These are phyloP conservation scores for Salvelinus sp. DNA, from an alignment of 2,113 vertebrate species.

Conservation along the genomic window DNA sequence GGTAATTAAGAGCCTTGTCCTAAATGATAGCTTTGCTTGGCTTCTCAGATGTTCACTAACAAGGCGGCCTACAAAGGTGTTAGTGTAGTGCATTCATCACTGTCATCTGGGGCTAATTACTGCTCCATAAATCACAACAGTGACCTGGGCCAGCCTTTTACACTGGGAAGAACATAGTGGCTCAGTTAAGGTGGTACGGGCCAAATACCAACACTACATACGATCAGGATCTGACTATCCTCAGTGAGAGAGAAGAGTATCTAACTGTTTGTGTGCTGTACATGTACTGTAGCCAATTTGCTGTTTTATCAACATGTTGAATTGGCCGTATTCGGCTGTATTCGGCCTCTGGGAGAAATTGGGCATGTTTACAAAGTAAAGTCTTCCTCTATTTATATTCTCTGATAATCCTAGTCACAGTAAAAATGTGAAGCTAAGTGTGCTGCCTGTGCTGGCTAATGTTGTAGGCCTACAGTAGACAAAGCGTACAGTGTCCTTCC, in stretches of 20 bases:
- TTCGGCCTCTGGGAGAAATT: neutral
- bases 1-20: constrained; percentile 82
- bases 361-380: neutral
- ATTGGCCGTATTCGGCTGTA: neutral
- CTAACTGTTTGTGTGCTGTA: neutral
- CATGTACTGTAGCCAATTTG: neutral
- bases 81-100: constrained; percentile 60
- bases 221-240: neutral
- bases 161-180: constrained; percentile 23
- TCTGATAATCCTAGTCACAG: neutral
- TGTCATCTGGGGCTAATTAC: constrained; percentile 76
- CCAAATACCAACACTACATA: neutral
- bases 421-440: neutral
- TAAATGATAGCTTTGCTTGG: constrained; percentile 78
- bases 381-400: neutral
- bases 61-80: constrained; percentile 73
- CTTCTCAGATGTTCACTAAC: constrained; percentile 74
- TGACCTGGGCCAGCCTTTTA: constrained; percentile 54
- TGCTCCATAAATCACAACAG: constrained; percentile 65
- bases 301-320: neutral
- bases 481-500: constrained; percentile 55
- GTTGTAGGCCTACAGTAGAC: constrained; percentile 23
- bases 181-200: constrained; percentile 52
- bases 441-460: neutral
- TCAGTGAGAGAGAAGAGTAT: neutral